phyloP scores from a whole-genome alignment of 2,888 invertebrate genomes.

The Heliconius charithonia region DNA sequence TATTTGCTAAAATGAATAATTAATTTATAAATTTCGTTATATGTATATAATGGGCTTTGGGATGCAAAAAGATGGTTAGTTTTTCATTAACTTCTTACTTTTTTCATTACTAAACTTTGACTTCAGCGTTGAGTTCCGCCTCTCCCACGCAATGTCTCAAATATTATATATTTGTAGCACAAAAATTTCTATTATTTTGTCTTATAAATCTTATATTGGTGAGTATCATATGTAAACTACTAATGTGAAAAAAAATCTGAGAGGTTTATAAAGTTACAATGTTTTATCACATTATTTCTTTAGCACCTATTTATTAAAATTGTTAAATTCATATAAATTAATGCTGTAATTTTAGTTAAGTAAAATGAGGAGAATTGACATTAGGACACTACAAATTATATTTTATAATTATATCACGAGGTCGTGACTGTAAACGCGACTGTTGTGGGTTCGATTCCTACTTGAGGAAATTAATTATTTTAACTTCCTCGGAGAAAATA shows the following conservation, averaged over 20 bases:
- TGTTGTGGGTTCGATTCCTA: too few relatives aligned
- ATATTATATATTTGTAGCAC: too few relatives aligned
- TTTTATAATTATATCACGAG: neutral
- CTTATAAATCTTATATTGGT: neutral
- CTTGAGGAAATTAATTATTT: neutral
- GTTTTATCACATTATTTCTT: neutral
- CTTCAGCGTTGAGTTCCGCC: too few relatives aligned
- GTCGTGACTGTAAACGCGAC: neutral
- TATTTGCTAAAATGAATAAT: too few relatives aligned
- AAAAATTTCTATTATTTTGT: neutral
- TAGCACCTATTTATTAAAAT: neutral
- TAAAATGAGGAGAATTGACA: neutral
- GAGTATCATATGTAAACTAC: too few relatives aligned
- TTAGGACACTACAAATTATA: neutral
- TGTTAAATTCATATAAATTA: neutral
- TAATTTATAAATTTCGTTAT: neutral
- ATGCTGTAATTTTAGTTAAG: neutral
- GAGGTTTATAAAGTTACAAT: neutral
- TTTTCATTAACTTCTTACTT: too few relatives aligned
- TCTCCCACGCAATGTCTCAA: too few relatives aligned
- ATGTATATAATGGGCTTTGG: neutral
- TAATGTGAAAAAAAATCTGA: too few relatives aligned
- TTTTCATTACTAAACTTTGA: too few relatives aligned
- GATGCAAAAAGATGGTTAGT: neutral
- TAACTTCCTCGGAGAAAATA: neutral